Evolutionary conservation across 2,888 invertebrate species (phyloP), one percentile per base, ranked within the genome.

Genomic region (Magallana nippona): DNA sequence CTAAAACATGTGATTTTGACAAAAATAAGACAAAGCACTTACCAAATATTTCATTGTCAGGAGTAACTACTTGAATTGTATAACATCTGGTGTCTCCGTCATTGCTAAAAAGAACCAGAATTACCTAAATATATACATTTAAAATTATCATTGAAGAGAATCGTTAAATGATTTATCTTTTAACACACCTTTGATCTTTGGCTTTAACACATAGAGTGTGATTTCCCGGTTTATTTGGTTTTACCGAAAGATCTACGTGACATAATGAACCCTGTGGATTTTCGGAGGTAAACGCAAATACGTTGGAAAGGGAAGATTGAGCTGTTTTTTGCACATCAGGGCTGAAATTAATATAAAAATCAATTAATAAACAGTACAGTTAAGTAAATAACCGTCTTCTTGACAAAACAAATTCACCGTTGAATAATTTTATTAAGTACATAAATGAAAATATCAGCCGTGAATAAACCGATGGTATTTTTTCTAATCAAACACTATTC

Each of bases 141-240:
- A 5, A 44, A 44, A 44, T 3, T 44, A 3, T 5, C 1, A 22
- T 15, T 22, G 2, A 71, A 11, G 10, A 2, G 11, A 27, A 27
- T 15, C 22, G 11, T 10, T 11, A 13, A 10, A 8, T 22, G 11
- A 71, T 22, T 19, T 13, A 2, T 8, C 27, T 27, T 17, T 71
- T 3, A 0, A 27, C 32, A 8, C 15, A 71, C 71, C 15, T 71
- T 15, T 71, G 19, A 71, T 32, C 71, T 71, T 27, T 71, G 32
- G 71, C 32, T 71, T 32, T 71, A 13, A 71, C 71, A 71, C 71
- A 71, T 27, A 71, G 22, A 15, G 71, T 71, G 15, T 71, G 71
- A 71, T 71, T 71, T 71, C 71, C 71, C 15, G 71, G 71, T 22
- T 3, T 15, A 13, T 71, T 15, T 22, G 71, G 71, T 71, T 71